Conservation (phyloP, 2,797 vertebrate genomes). For the Semotilus atromaculatus region DNA sequence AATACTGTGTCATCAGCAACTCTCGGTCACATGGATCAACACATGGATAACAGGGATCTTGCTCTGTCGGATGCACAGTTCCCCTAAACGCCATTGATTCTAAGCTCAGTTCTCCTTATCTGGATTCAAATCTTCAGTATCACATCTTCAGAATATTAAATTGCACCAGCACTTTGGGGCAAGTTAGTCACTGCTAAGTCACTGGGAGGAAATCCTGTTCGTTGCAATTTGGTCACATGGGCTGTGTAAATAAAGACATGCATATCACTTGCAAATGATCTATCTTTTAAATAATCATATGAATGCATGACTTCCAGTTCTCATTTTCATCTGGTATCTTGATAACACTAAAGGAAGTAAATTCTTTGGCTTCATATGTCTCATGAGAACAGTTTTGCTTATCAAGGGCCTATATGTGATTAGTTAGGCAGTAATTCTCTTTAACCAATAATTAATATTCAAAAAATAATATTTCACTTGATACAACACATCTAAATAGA, state of each 20-base stretch:
- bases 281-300: conserved; percentile 17
- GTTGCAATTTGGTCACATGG: not conserved
- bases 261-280: not conserved
- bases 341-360: not conserved
- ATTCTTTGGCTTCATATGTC: not conserved
- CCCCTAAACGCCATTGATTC: not conserved
- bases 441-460: no score
- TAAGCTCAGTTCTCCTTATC: not conserved
- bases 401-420: not conserved
- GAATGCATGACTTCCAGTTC: not conserved
- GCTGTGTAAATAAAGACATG: conserved; percentile 1
- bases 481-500: not conserved
- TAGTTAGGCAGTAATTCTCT: not conserved
- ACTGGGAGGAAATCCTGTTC: conserved; percentile 1
- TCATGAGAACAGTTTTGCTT: not conserved
- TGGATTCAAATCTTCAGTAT: not conserved
- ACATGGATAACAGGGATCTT: conserved; percentile 27
- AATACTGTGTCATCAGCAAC: conserved; percentile 34
- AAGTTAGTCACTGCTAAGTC: conserved; percentile 1
- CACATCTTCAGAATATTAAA: not conserved
- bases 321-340: conserved; percentile 4
- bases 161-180: not conserved
- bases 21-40: conserved; percentile 8
- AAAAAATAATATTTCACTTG: not conserved
- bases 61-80: conserved; percentile 1